phyloP scores from a whole-genome alignment of 1,140 invertebrate species.

The Brachionus rubens region DNA sequence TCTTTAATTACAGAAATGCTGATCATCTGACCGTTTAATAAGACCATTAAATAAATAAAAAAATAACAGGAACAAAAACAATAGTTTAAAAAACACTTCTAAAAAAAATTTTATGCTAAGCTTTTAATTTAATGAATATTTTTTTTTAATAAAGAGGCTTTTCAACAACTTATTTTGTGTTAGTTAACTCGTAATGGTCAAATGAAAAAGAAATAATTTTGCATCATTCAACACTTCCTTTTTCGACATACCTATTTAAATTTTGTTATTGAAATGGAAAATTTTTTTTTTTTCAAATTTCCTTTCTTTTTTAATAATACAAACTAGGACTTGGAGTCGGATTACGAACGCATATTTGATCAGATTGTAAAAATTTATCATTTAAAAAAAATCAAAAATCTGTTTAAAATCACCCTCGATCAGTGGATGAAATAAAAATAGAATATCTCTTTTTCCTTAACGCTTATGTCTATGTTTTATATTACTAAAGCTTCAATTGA shows the following conservation, averaged over 20 bases:
- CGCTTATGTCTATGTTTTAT: not conserved
- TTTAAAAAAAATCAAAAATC: not conserved
- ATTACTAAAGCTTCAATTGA: not conserved
- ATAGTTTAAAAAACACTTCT: not conserved
- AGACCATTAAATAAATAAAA: not conserved
- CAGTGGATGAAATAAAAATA: not conserved
- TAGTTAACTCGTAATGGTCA: no score
- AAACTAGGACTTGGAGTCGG: not conserved
- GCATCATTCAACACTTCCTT: constrained; percentile 35
- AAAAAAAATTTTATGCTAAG: constrained; percentile 3
- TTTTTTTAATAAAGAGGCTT: not conserved
- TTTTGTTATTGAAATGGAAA: not conserved
- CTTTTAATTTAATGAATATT: constrained; percentile 20
- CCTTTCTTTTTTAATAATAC: not conserved
- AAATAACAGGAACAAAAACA: constrained; percentile 28
- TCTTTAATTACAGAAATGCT: constrained; percentile 28
- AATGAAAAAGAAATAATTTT: constrained; percentile 33
- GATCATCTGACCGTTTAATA: constrained; percentile 21
- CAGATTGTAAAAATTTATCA: no score
- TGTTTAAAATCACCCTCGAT: constrained; percentile 1
- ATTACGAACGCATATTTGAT: no score
- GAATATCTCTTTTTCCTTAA: not conserved
- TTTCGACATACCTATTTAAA: not conserved
- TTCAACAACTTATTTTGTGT: no score
- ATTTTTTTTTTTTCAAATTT: not conserved